Evolutionary conservation across 2,113 vertebrate species (phyloP), one percentile per base, ranked within the genome.

Genomic region (Phyllostomus discolor): DNA sequence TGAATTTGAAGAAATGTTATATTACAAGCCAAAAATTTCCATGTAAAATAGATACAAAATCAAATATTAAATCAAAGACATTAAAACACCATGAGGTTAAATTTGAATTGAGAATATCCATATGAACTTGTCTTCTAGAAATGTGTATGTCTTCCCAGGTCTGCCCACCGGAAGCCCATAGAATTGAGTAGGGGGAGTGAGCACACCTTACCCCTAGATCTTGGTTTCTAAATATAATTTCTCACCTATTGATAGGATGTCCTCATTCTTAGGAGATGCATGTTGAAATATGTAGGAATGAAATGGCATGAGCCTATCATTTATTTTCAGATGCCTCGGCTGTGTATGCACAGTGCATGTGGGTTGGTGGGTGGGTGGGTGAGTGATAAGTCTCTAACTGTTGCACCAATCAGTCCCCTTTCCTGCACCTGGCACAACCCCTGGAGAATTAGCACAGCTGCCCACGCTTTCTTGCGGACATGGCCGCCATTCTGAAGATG

Each of bases 341-440:
- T 33, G 35, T 26, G 26, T 67, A 5, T 64, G 26, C 67, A 59
- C 96, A 8, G 14, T 62, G 26, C 52, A 20, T 31, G 54, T 81
- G 78, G 50, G 76, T 52, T 20, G 48, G 98, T 98, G 41, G 22
- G 15, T 62, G 4, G 50, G 12, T 11, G 84, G 99, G 33, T 48
- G 41, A 7, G 72, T 75, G 92, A 99, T 99, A 48, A 69, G 20
- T 5, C 48, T 62, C 14, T 78, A 33, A 84, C 90, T 46, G n/a
- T 48, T 83, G 57, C 19, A 57, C 41, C 33, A 76, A 50, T 24
- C 5, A 31, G 24, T 35, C 10, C 14, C 28, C 3, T 50, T 73
- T 59, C 72, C n/a, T 57, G 4, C 26, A 92, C 48, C 50, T 54
- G 89, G 10, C 50, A 43, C 52, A 48, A 66, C 26, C 19, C 28